Evolutionary conservation across 2,888 invertebrate species (phyloP).

Genomic region (Charanyca ferruginea): DNA sequence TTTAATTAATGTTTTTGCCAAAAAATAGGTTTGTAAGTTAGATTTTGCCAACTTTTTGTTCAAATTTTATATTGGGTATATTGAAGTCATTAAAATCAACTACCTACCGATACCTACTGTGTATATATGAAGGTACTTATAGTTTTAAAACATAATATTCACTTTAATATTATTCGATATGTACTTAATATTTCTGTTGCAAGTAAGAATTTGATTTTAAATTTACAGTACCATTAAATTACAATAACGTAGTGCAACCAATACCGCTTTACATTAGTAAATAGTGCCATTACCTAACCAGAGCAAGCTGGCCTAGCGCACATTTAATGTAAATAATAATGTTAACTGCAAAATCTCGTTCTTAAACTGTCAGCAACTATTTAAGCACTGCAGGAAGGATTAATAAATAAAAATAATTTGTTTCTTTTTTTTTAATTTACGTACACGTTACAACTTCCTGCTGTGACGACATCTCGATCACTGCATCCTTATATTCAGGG

Average conservation of each 20-base stretch:
- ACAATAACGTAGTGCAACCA: conserved; percentile 56
- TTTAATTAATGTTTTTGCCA: conserved; percentile 70
- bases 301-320: conserved; percentile 68
- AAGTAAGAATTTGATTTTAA: conserved; percentile 50
- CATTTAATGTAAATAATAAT: conserved; percentile 78
- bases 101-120: conserved; percentile 33
- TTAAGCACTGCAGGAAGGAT: conserved; percentile 85
- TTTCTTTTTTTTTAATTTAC: conserved; percentile 69
- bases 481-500: no score
- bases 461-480: background rate
- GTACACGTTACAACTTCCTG: conserved; percentile 24
- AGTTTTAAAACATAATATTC: conserved; percentile 35
- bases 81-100: conserved; percentile 54
- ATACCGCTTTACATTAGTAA: conserved; percentile 64
- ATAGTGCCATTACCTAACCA: conserved; percentile 80
- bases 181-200: conserved; percentile 70
- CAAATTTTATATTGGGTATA: conserved; percentile 61
- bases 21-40: conserved; percentile 73
- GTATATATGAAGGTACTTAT: conserved; percentile 27
- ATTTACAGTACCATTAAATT: conserved; percentile 57
- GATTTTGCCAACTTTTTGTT: conserved; percentile 57
- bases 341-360: conserved; percentile 82
- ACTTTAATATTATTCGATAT: conserved; percentile 63
- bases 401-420: conserved; percentile 82
- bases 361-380: conserved; percentile 83